Evolutionary conservation across 1,140 invertebrate species (phyloP).

Genomic region (Schlechtendalia chinensis): DNA sequence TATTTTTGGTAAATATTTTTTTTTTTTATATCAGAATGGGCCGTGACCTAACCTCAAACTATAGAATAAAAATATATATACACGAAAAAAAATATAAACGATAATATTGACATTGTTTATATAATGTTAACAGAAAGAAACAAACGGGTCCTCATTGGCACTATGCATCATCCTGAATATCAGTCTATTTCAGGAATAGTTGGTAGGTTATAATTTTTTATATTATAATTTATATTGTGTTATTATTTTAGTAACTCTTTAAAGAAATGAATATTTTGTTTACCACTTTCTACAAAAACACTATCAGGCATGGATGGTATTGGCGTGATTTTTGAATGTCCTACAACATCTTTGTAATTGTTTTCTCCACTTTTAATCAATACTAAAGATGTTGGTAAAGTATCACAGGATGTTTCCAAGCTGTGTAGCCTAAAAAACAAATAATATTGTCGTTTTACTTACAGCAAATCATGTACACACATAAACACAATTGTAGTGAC

Average conservation of each 20-base stretch:
- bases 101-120: too few relatives aligned
- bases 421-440: conserved; percentile 52
- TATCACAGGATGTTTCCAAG: conserved; percentile 53
- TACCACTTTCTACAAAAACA: conserved; percentile 53
- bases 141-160: too few relatives aligned
- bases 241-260: background rate
- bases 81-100: too few relatives aligned
- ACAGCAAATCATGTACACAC: background rate
- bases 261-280: background rate
- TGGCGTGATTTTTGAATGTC: conserved; percentile 53
- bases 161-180: too few relatives aligned
- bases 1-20: too few relatives aligned
- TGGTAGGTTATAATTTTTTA: too few relatives aligned
- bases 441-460: background rate
- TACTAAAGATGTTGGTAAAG: conserved; percentile 53
- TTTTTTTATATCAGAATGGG: too few relatives aligned
- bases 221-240: too few relatives aligned
- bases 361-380: conserved; percentile 50
- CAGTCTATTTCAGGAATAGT: too few relatives aligned
- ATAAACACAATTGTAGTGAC: background rate
- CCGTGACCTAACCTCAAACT: too few relatives aligned
- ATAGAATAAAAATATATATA: too few relatives aligned
- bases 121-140: too few relatives aligned
- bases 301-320: conserved; percentile 51
- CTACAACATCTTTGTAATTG: conserved; percentile 50